Evolutionary conservation across 2,888 invertebrate genomes (phyloP).

Genomic region (Agrochola lota): DNA sequence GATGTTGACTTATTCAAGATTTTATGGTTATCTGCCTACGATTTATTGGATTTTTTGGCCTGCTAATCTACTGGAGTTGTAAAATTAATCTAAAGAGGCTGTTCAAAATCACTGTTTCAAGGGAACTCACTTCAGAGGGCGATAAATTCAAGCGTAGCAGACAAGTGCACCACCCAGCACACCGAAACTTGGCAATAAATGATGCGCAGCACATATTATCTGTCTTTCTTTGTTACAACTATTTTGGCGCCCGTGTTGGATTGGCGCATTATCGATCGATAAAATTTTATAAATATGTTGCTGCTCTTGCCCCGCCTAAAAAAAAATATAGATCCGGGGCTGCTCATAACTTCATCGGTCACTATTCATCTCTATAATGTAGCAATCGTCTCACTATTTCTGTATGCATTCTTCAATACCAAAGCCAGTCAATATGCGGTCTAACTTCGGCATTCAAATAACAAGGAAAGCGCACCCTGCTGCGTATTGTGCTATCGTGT

Average conservation of each 20-base stretch:
- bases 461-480: constrained; percentile 3
- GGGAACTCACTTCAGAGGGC: too few relatives aligned
- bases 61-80: neutral
- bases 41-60: constrained; percentile 11
- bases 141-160: too few relatives aligned
- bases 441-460: constrained; percentile 15
- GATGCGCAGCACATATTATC: too few relatives aligned
- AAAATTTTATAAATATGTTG: too few relatives aligned
- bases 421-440: neutral
- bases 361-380: neutral
- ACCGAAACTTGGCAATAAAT: too few relatives aligned
- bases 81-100: neutral
- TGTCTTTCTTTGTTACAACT: too few relatives aligned
- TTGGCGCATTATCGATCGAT: too few relatives aligned
- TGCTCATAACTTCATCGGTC: constrained; percentile 7
- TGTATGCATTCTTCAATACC: neutral
- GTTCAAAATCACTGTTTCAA: neutral
- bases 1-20: constrained; percentile 33
- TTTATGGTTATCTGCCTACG: constrained; percentile 10
- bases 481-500: neutral
- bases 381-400: neutral
- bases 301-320: too few relatives aligned
- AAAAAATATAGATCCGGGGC: too few relatives aligned
- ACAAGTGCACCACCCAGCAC: too few relatives aligned
- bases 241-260: too few relatives aligned